Evolutionary conservation across 2,888 invertebrate genomes (phyloP).

Genomic region (Oasisia sp.): DNA sequence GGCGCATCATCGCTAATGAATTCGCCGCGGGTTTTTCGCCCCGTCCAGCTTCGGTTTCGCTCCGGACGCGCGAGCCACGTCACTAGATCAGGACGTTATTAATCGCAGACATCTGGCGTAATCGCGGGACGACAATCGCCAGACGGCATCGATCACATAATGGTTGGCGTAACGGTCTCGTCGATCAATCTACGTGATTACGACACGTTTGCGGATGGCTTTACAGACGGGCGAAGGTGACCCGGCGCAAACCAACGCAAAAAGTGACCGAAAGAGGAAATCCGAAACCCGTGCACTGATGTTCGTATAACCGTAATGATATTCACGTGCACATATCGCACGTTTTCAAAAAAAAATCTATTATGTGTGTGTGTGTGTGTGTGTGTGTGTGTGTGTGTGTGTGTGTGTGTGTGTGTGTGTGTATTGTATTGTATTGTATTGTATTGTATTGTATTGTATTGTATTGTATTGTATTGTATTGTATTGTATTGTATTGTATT

Average conservation of each 20-base stretch:
- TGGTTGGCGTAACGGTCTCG: background rate
- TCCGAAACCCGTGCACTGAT: background rate
- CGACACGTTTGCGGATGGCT: background rate
- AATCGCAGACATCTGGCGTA: slow-evolving; percentile 17
- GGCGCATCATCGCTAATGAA: background rate
- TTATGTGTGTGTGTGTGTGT: too few relatives aligned
- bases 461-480: too few relatives aligned
- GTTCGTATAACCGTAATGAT: background rate
- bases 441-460: too few relatives aligned
- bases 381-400: too few relatives aligned
- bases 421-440: too few relatives aligned
- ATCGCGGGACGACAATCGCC: background rate
- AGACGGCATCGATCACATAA: background rate
- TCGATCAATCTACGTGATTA: background rate
- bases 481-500: too few relatives aligned
- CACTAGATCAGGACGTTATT: background rate
- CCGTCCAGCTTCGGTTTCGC: background rate
- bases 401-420: too few relatives aligned
- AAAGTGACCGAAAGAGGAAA: too few relatives aligned
- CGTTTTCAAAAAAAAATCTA: background rate
- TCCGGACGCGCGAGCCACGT: background rate
- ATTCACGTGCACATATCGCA: background rate
- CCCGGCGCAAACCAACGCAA: background rate
- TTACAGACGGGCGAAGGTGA: background rate
- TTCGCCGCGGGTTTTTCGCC: background rate